Conservation (phyloP, 2,113 vertebrate genomes). For the Alexandromys fortis region DNA sequence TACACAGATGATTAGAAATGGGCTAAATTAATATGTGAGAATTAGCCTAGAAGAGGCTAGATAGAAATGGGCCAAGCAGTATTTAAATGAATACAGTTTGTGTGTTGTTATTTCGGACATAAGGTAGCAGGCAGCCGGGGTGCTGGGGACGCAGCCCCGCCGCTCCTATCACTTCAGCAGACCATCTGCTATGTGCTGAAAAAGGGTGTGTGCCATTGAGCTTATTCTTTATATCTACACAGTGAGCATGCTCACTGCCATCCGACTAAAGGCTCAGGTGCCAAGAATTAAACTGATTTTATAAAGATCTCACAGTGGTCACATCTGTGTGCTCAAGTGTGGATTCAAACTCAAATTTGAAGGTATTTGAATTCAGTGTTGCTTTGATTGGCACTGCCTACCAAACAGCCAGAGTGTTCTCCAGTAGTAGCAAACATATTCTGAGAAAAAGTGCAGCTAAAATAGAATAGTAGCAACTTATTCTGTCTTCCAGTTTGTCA, state of each 20-base stretch:
- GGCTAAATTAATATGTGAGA: too few relatives aligned
- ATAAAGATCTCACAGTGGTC: not conserved
- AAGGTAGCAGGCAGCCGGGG: too few relatives aligned
- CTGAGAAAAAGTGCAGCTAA: not conserved
- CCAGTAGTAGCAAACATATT: not conserved
- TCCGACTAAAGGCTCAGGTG: fast-evolving
- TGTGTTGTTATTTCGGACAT: too few relatives aligned
- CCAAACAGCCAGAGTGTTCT: not conserved
- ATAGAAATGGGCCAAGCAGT: too few relatives aligned
- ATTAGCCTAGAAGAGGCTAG: too few relatives aligned
- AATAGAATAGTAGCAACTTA: not conserved
- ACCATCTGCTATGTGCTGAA: not conserved
- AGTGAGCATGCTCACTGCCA: not conserved
- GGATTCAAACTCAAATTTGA: not conserved
- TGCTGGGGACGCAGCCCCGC: too few relatives aligned
- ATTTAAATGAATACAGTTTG: too few relatives aligned
- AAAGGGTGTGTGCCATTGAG: not conserved
- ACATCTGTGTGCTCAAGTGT: not conserved
- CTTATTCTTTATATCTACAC: not conserved
- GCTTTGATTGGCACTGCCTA: not conserved
- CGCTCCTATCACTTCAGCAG: too few relatives aligned
- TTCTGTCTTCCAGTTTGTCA: not conserved
- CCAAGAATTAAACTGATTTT: not conserved
- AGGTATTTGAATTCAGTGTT: not conserved
- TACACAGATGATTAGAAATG: too few relatives aligned